These are phyloP conservation scores for Heterodera filipjevi DNA, from an alignment of 2,888 invertebrate genomes.

Conservation along the genomic window DNA sequence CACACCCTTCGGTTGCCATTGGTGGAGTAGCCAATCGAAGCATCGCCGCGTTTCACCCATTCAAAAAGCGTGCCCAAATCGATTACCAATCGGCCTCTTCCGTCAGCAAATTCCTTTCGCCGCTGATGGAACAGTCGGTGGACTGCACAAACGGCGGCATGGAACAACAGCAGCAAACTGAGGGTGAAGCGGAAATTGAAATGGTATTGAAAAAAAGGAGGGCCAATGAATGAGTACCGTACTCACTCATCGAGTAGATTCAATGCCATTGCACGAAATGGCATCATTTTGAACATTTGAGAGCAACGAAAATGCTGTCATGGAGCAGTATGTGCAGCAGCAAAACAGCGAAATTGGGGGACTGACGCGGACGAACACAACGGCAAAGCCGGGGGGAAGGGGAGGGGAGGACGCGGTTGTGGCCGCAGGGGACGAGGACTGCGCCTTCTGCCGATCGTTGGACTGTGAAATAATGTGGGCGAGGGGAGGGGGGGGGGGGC, in stretches of 20 bases:
- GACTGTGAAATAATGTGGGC: slow-evolving; percentile 62
- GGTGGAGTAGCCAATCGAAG: no score
- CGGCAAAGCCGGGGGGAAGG: not conserved
- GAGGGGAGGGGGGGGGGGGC: not conserved
- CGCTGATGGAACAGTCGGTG: slow-evolving; percentile 2
- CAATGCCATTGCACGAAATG: not conserved
- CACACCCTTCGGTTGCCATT: not conserved
- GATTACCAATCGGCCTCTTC: not conserved
- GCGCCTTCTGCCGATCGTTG: slow-evolving; percentile 58
- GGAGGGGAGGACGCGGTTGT: not conserved
- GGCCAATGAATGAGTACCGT: not conserved
- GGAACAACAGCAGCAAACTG: not conserved
- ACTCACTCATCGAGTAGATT: not conserved
- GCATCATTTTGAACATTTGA: not conserved
- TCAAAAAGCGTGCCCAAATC: not conserved
- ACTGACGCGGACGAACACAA: not conserved
- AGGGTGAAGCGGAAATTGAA: not conserved
- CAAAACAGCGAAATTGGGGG: not conserved
- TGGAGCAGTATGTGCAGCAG: not conserved
- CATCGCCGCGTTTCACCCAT: not conserved
- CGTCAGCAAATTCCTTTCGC: not conserved
- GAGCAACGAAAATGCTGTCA: not conserved
- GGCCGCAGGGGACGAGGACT: slow-evolving; percentile 46
- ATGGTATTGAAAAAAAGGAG: not conserved
- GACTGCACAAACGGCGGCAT: not conserved